Evolutionary conservation across 2,113 vertebrate species (phyloP).

Genomic region (Rhea americana): DNA sequence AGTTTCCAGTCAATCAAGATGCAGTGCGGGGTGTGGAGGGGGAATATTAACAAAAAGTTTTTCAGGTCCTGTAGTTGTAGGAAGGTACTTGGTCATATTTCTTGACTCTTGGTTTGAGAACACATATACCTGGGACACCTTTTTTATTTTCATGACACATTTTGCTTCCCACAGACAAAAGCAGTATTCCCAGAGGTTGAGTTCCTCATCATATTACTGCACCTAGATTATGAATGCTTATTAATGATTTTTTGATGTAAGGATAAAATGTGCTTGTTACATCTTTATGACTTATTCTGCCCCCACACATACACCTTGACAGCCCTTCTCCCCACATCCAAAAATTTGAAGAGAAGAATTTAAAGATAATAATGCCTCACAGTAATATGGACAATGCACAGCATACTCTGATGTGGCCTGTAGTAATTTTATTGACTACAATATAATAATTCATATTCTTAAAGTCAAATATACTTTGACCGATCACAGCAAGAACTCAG

Average conservation of each 20-base stretch:
- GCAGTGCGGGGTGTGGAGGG: not conserved
- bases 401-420: not conserved
- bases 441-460: not conserved
- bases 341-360: not conserved
- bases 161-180: not conserved
- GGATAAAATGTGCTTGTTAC: not conserved
- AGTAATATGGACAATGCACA: not conserved
- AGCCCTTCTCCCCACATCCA: not conserved
- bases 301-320: not conserved
- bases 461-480: not conserved
- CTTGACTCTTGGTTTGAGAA: not conserved
- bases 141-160: not conserved
- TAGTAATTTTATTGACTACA: not conserved
- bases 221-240: not conserved
- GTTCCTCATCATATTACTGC: not conserved
- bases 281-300: not conserved
- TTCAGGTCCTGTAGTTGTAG: not conserved
- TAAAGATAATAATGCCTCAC: not conserved
- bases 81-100: too few relatives aligned
- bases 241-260: not conserved
- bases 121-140: not conserved
- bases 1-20: not conserved
- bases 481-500: not conserved
- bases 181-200: not conserved
- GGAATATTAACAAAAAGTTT: not conserved